These are phyloP conservation scores for Anticlea derivata DNA, from an alignment of 2,888 invertebrate species.

Conservation along the genomic window DNA sequence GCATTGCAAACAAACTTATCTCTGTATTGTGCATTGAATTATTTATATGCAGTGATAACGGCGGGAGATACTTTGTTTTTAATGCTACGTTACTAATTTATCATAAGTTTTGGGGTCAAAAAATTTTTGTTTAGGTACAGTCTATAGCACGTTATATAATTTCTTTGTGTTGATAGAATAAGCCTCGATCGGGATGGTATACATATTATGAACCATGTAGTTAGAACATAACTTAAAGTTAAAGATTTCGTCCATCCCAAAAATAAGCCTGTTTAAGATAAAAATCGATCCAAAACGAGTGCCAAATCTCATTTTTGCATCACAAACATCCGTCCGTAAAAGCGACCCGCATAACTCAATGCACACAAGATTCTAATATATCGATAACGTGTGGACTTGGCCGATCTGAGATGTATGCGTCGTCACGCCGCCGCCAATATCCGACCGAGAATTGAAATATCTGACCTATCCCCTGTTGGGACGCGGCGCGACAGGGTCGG, in stretches of 20 bases:
- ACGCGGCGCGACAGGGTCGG: constrained; percentile 26
- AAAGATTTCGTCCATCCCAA: too few species aligned
- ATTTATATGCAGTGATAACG: constrained; percentile 28
- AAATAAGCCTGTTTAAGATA: constrained; percentile 21
- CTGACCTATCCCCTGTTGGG: constrained; percentile 62
- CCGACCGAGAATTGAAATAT: constrained; percentile 82
- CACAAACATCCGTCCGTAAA: constrained; percentile 52
- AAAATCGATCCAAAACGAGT: constrained; percentile 28
- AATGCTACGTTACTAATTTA: neutral
- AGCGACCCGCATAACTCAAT: constrained; percentile 56
- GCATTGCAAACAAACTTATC: constrained; percentile 28
- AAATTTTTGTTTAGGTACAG: too few species aligned
- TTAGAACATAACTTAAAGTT: too few species aligned
- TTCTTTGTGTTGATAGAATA: too few species aligned
- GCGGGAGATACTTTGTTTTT: constrained; percentile 3
- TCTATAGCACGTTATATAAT: too few species aligned
- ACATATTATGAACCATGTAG: too few species aligned
- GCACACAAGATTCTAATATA: constrained; percentile 75
- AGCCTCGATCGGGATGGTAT: too few species aligned
- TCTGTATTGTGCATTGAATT: constrained; percentile 30
- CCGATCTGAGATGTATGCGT: constrained; percentile 76
- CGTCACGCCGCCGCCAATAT: constrained; percentile 79
- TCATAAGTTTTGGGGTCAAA: neutral
- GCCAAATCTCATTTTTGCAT: constrained; percentile 42
- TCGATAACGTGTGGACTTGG: constrained; percentile 65